These are phyloP conservation scores for Haplotaxodon microlepis DNA, from an alignment of 2,113 vertebrate species.

Conservation along the genomic window DNA sequence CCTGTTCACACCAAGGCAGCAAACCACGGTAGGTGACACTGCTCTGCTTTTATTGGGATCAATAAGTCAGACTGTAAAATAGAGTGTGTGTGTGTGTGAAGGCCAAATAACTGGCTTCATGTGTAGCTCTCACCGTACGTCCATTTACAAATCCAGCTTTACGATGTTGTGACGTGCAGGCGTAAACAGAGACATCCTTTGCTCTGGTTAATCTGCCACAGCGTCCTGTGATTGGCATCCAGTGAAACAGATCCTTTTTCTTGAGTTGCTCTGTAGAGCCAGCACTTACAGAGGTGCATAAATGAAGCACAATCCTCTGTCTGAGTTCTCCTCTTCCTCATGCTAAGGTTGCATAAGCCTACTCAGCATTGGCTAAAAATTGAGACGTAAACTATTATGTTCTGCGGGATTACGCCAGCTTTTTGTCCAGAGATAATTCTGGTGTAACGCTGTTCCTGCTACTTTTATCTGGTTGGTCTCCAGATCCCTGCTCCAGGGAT, in stretches of 20 bases:
- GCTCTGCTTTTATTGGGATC: not conserved
- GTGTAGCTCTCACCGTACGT: not conserved
- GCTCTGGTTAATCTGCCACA: not conserved
- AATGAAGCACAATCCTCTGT: not conserved
- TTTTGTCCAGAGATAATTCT: conserved; percentile 35
- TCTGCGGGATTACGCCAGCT: not conserved
- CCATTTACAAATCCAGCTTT: not conserved
- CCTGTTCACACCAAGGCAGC: conserved; percentile 82
- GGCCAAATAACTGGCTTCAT: not conserved
- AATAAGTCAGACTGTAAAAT: not conserved
- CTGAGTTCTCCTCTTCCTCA: not conserved
- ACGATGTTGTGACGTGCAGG: rapidly evolving
- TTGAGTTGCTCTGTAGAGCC: not conserved
- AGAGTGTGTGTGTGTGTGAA: not conserved
- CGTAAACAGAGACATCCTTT: not conserved
- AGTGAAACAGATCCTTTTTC: conserved; percentile 2
- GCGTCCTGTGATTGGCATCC: conserved; percentile 8
- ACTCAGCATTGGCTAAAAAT: conserved; percentile 30
- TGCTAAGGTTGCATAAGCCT: conserved; percentile 6
- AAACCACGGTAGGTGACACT: conserved; percentile 77
- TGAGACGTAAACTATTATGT: conserved; percentile 28
- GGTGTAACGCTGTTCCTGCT: not conserved
- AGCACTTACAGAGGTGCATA: not conserved
- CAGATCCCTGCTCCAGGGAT: conserved; percentile 53
- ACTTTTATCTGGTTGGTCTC: conserved; percentile 41